A percentile compares a stretch with the other conserved stretches of the same genome.
Evolutionary conservation across 1,140 invertebrate species (phyloP).

Genomic region (Notospermus geniculatus): DNA sequence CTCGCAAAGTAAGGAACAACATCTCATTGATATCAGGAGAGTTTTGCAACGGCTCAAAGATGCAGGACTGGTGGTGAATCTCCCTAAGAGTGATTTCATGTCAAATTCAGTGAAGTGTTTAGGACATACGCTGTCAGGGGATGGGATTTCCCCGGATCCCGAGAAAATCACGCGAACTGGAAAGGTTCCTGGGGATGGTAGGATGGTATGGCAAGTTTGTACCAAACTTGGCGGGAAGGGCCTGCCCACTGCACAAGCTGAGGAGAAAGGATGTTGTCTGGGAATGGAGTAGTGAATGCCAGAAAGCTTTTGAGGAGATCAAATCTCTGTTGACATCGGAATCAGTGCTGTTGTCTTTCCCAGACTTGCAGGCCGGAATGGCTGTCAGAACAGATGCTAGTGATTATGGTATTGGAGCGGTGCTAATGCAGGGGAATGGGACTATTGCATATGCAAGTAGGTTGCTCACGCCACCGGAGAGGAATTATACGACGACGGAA

Average conservation of each 20-base stretch:
- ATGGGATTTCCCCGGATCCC: neutral
- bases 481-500: neutral
- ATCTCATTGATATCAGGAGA: too few relatives aligned
- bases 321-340: neutral
- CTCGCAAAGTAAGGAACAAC: neutral
- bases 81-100: neutral
- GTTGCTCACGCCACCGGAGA: neutral
- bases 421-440: too few relatives aligned
- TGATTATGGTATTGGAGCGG: neutral
- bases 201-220: too few relatives aligned
- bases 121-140: neutral
- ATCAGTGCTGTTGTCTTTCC: neutral
- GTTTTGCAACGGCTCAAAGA: too few relatives aligned
- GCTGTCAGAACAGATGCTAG: neutral
- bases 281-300: neutral
- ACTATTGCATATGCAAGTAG: too few relatives aligned
- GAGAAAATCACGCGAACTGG: neutral
- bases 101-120: too few relatives aligned
- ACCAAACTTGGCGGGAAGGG: neutral
- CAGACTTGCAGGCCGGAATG: neutral
- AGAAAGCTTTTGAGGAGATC: neutral
- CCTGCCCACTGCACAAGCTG: neutral
- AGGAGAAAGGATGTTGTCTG: neutral
- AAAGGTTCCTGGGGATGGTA: neutral
- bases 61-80: neutral